Conservation (phyloP, 2,797 vertebrate genomes). For the Labeo calbasu region DNA sequence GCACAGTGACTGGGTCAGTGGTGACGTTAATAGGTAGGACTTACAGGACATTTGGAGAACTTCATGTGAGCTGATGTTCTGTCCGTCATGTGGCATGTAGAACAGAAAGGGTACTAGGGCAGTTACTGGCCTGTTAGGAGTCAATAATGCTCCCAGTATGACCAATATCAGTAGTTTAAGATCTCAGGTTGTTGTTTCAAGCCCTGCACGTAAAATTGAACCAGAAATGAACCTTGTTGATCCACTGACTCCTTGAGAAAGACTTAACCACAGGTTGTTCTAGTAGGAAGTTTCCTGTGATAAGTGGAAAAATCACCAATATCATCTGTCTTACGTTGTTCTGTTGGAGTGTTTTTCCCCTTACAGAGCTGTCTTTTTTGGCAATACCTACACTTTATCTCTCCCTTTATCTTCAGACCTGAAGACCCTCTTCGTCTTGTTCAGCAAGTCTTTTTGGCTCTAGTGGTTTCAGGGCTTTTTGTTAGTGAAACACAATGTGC, state of each 20-base stretch:
- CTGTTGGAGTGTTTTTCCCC: background rate
- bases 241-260: background rate
- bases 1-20: background rate
- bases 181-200: background rate
- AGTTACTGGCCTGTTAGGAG: background rate
- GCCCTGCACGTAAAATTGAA: background rate
- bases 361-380: background rate
- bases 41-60: background rate
- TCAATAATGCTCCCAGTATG: background rate
- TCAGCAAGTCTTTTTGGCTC: background rate
- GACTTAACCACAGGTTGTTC: background rate
- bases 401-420: background rate
- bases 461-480: background rate
- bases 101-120: background rate
- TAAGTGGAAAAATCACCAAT: background rate
- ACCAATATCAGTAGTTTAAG: background rate
- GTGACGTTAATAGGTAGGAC: slow-evolving; percentile 2
- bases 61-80: background rate
- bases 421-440: slow-evolving; percentile 14
- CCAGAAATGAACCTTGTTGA: too few species aligned
- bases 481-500: background rate
- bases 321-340: background rate
- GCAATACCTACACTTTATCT: background rate
- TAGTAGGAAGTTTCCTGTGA: background rate
- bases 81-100: background rate